A percentile compares a stretch with the other conserved stretches of the same genome.
phyloP scores from a whole-genome alignment of 1,140 invertebrate genomes.

The Dendrolimus punctatus region DNA sequence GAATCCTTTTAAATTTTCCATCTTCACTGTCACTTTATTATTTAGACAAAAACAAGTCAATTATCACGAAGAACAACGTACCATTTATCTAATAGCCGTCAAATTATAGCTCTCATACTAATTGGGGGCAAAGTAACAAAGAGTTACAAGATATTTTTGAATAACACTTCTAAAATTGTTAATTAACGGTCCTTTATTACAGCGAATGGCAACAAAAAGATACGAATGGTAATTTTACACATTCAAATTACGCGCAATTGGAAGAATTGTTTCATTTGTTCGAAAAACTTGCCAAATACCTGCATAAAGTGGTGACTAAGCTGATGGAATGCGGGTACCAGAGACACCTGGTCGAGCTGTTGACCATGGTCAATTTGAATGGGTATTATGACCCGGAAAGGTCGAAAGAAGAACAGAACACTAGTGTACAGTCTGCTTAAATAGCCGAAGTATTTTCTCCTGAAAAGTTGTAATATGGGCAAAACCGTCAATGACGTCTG shows the following conservation, averaged over 20 bases:
- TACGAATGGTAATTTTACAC: slow-evolving; percentile 43
- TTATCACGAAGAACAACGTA: too few relatives aligned
- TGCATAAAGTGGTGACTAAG: slow-evolving; percentile 60
- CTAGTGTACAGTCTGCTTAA: slow-evolving; percentile 23
- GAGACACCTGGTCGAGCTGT: slow-evolving; percentile 56
- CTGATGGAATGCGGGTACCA: slow-evolving; percentile 68
- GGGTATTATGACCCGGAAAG: slow-evolving; percentile 57
- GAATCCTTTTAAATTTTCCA: too few relatives aligned
- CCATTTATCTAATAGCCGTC: too few relatives aligned
- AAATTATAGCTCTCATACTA: too few relatives aligned
- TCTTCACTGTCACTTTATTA: too few relatives aligned
- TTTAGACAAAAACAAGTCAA: too few relatives aligned
- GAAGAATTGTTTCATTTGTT: slow-evolving; percentile 60
- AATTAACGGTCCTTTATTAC: slow-evolving; percentile 10
- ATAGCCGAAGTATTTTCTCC: not conserved
- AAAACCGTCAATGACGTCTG: too few relatives aligned
- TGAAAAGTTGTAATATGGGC: too few relatives aligned
- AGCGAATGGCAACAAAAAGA: slow-evolving; percentile 66
- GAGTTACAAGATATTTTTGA: too few relatives aligned
- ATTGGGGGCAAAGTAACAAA: too few relatives aligned
- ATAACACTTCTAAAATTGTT: too few relatives aligned
- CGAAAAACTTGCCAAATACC: slow-evolving; percentile 59
- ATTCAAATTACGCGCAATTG: slow-evolving; percentile 51
- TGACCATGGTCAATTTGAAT: slow-evolving; percentile 64
- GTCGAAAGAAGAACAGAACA: slow-evolving; percentile 29